Base-by-base conservation (phyloP, 2,888 invertebrate species). In the Pasiphila rectangulata region DNA sequence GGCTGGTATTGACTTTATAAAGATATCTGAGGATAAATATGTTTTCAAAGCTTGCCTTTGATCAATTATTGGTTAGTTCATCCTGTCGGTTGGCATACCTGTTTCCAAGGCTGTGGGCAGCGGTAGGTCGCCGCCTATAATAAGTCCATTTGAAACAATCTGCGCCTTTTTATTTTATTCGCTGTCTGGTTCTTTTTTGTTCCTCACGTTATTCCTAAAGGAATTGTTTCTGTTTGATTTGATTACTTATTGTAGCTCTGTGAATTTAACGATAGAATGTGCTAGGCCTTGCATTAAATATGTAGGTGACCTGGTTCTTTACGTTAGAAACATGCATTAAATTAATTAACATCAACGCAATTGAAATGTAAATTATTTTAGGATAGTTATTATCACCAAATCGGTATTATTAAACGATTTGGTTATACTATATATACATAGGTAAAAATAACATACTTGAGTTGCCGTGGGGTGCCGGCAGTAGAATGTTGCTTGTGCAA, bases 81-180 rank as follows among this genome's bases (percentile, higher is more conserved):
- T 20, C 36, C 23, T 17, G 9, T 9, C 15, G 20, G 23, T 29
- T 46, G 9, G 45, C 27, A 23, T 47, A 42, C 47, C 47, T 42
- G 49, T 37, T 40, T 19, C 43, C 47, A 44, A 52, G 47, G 51
- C 44, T 37, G 23, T 30, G 42, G 34, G 16, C 48, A 65, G 79
- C 72, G 79, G 79, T 74, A 71, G 79, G 73, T 76, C 72, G 55
- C 67, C 61, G 44, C 21, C 45, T 17, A 69, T 79, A 77, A 75
- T 75, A 81, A 79, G 75, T 72, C 74, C 77, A 75, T 79, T 79
- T 73, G 72, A 75, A 79, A 75, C 77, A 75, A 75, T 75, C 70
- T 67, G 61, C 63, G 54, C 61, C 62, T 48, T 73, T 78, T 78
- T 75, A 66, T 74, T 60, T 53, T 63, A 67, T 66, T 65, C 63